Conservation (phyloP, 2,113 vertebrate species). For the Pseudolaguvia tuberculata region DNA sequence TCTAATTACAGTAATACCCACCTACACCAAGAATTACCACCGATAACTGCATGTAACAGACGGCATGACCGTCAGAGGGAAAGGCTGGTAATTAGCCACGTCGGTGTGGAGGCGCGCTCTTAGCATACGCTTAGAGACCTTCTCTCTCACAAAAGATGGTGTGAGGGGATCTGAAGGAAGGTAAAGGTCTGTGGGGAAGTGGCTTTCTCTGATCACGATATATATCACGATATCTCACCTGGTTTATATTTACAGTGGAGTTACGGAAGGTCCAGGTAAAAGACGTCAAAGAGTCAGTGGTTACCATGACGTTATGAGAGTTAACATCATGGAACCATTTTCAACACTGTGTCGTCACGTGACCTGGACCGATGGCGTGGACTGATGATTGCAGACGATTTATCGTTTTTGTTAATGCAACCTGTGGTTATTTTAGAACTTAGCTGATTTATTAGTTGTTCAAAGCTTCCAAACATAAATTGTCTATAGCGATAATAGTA, state of each 20-base stretch:
- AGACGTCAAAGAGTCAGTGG: slow-evolving; percentile 17
- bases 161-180: slow-evolving; percentile 11
- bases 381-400: too few species aligned
- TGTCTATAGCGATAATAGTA: not conserved
- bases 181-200: not conserved
- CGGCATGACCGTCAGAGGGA: slow-evolving; percentile 45
- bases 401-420: too few species aligned
- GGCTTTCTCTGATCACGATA: not conserved
- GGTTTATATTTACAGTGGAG: not conserved
- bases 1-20: slow-evolving; percentile 56
- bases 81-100: slow-evolving; percentile 40
- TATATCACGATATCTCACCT: not conserved
- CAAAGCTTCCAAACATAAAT: too few species aligned
- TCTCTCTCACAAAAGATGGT: slow-evolving; percentile 18
- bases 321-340: not conserved
- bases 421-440: too few species aligned
- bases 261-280: not conserved
- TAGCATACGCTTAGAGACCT: not conserved
- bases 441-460: too few species aligned
- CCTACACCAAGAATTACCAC: slow-evolving; percentile 50
- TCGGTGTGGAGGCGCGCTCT: slow-evolving; percentile 25
- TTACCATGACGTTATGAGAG: not conserved
- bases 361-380: too few species aligned
- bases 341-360: not conserved
- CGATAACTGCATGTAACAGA: slow-evolving; percentile 44